Percentiles rank a stretch among this genome's conserved stretches.
Evolutionary conservation across 2,888 invertebrate species (phyloP).

Genomic region (Noctuana brunneofusca): DNA sequence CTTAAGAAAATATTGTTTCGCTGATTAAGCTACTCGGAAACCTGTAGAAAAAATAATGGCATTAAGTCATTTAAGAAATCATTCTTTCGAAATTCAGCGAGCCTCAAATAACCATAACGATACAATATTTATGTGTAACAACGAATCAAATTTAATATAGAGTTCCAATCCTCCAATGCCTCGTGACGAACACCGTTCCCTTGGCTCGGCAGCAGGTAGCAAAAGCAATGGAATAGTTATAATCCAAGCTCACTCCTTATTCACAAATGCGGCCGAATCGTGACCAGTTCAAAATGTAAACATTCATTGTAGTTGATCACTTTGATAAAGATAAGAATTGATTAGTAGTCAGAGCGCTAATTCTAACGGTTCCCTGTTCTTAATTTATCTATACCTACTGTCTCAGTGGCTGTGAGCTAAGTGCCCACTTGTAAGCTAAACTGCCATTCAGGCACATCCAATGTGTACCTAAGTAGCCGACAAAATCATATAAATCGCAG

Average conservation of each 20-base stretch:
- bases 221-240: conserved; percentile 38
- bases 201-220: conserved; percentile 30
- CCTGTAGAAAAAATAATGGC: background rate
- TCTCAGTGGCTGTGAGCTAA: conserved; percentile 42
- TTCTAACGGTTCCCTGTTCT: conserved; percentile 46
- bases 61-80: no score
- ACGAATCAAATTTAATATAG: background rate
- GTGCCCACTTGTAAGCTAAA: conserved; percentile 33
- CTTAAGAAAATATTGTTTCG: background rate
- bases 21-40: background rate
- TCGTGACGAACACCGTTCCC: conserved; percentile 10
- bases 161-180: no score
- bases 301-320: conserved; percentile 43
- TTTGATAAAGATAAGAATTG: conserved; percentile 61
- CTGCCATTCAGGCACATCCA: conserved; percentile 35
- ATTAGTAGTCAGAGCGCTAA: conserved; percentile 52
- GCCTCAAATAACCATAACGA: background rate
- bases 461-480: conserved; percentile 36
- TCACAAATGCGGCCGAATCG: conserved; percentile 63
- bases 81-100: background rate
- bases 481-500: conserved; percentile 40
- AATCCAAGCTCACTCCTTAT: conserved; percentile 49
- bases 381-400: conserved; percentile 57
- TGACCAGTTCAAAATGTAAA: conserved; percentile 63
- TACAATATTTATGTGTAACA: background rate